Percentiles rank a stretch among this genome's conserved stretches.
Conservation (phyloP, 2,888 invertebrate genomes). For the Epirrhoe tristata region DNA sequence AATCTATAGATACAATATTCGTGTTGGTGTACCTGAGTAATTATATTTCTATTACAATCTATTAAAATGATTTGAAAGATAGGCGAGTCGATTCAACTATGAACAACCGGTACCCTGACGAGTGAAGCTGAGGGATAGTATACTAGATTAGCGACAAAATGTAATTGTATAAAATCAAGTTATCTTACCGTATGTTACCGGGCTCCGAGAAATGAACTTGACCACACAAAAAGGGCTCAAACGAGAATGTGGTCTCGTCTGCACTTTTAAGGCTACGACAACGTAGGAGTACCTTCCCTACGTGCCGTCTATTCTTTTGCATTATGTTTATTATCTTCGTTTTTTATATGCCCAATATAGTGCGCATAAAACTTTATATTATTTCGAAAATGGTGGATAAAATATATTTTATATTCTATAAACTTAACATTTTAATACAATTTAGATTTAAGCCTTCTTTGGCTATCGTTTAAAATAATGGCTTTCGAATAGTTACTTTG, state of each 20-base stretch:
- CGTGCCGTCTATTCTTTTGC: conserved; percentile 34
- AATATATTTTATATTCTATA: too few species aligned
- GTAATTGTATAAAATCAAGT: neutral
- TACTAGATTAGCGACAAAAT: neutral
- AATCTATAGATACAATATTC: too few species aligned
- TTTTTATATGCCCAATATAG: conserved; percentile 18
- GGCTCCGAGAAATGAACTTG: conserved; percentile 62
- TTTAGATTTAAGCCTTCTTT: neutral
- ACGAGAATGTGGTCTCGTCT: conserved; percentile 77
- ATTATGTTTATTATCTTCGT: conserved; percentile 23
- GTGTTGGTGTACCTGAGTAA: too few species aligned
- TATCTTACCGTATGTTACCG: neutral
- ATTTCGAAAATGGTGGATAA: conserved; percentile 6
- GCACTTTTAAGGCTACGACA: conserved; percentile 78
- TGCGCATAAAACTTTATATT: conserved; percentile 15
- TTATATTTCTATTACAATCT: too few species aligned
- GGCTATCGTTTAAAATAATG: neutral
- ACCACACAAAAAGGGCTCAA: conserved; percentile 65
- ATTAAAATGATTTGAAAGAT: too few species aligned
- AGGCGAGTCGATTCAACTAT: too few species aligned
- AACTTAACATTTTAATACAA: conserved; percentile 9
- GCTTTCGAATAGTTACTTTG: neutral
- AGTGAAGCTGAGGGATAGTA: neutral
- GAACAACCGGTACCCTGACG: neutral
- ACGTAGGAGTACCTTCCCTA: conserved; percentile 32